Evolutionary conservation across 2,113 vertebrate species (phyloP).

Genomic region (Thymallus thymallus): DNA sequence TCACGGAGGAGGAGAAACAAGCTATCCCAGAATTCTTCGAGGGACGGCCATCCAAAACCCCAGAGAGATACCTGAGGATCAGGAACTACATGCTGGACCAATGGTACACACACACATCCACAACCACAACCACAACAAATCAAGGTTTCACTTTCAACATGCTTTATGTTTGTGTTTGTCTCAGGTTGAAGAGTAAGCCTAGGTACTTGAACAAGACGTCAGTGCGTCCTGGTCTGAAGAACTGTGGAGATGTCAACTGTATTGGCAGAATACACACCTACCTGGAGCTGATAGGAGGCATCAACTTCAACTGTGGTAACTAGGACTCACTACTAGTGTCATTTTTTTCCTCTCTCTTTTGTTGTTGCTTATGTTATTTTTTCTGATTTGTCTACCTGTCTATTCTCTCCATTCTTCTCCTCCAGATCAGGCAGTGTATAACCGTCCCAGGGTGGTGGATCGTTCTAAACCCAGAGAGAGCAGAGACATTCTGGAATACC

Average conservation of each 20-base stretch:
- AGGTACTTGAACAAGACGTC: slow-evolving; percentile 98
- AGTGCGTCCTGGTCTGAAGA: slow-evolving; percentile 93
- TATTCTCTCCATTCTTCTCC: too few species aligned
- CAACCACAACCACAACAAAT: neutral
- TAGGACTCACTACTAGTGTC: neutral
- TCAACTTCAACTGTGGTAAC: slow-evolving; percentile 96
- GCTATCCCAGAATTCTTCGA: slow-evolving; percentile 98
- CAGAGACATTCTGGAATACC: slow-evolving; percentile 85
- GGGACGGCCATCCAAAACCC: slow-evolving; percentile 92
- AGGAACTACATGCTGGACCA: slow-evolving; percentile 98
- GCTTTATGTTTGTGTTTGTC: slow-evolving; percentile 2
- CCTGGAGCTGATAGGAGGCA: slow-evolving; percentile 92
- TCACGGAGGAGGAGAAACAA: slow-evolving; percentile 94
- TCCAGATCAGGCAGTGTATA: slow-evolving; percentile 92
- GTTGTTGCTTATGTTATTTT: neutral
- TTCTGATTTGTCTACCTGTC: neutral
- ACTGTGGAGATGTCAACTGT: slow-evolving; percentile 99
- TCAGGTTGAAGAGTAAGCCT: slow-evolving; percentile 86
- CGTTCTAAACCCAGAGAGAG: slow-evolving; percentile 80
- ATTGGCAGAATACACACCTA: slow-evolving; percentile 97
- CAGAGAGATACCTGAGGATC: slow-evolving; percentile 95
- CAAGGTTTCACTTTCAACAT: too few species aligned
- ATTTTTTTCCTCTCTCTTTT: neutral
- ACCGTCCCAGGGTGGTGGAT: slow-evolving; percentile 83
- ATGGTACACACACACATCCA: slow-evolving; percentile 76